Evolutionary conservation across 2,113 vertebrate genomes (phyloP).

Genomic region (Oceanodroma tethys): DNA sequence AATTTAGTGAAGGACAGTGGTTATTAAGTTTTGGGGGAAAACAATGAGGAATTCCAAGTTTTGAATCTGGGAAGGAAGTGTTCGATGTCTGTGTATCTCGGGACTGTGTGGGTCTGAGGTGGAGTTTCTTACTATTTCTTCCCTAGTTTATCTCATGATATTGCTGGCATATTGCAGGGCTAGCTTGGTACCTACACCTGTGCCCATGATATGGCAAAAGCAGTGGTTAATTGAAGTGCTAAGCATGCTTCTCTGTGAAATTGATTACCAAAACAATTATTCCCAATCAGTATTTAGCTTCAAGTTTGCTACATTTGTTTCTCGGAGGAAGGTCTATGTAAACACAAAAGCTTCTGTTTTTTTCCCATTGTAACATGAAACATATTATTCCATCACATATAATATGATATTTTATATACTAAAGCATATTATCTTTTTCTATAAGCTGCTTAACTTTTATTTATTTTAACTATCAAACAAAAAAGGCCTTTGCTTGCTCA

Average conservation of each 20-base stretch:
- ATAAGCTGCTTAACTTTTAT: not conserved
- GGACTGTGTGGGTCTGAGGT: rapidly evolving
- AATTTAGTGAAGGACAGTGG: not conserved
- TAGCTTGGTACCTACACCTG: not conserved
- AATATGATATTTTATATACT: not conserved
- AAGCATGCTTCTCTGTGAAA: not conserved
- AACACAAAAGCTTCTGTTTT: not conserved
- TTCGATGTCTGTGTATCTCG: not conserved
- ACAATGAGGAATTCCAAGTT: not conserved
- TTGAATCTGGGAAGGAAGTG: not conserved
- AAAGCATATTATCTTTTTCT: not conserved
- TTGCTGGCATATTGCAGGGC: not conserved
- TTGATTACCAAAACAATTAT: not conserved
- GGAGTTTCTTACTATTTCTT: not conserved
- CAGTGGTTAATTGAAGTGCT: not conserved
- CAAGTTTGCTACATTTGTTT: not conserved
- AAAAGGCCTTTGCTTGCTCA: not conserved
- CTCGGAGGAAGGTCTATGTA: not conserved
- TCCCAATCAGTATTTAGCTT: not conserved
- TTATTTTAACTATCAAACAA: not conserved
- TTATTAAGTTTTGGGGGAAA: not conserved
- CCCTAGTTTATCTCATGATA: not conserved
- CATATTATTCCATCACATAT: not conserved
- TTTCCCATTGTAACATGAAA: not conserved
- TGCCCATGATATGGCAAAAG: not conserved